A percentile compares a stretch with the other conserved stretches of the same genome.
Evolutionary conservation across 1,140 invertebrate genomes (phyloP).

Genomic region (Zophobas atratus): DNA sequence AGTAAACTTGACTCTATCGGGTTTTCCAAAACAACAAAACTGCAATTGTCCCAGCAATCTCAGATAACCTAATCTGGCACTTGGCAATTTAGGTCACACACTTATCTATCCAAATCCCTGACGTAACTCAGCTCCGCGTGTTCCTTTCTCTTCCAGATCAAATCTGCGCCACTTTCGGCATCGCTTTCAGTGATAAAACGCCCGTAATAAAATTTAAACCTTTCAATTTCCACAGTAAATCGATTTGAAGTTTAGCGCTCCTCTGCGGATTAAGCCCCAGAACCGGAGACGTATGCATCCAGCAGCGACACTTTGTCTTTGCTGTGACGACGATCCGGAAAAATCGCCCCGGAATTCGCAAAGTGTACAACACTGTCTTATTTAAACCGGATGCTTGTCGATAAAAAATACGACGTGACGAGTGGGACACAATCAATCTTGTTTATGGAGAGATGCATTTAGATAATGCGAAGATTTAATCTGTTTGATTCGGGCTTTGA

Average conservation of each 20-base stretch:
- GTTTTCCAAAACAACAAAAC: too few relatives aligned
- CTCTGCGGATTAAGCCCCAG: background rate
- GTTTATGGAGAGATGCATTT: background rate
- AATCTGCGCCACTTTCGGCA: background rate
- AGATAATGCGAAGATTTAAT: background rate
- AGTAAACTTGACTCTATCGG: too few relatives aligned
- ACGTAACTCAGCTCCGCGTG: too few relatives aligned
- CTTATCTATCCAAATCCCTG: too few relatives aligned
- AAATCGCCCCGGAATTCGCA: too few relatives aligned
- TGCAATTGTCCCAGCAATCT: too few relatives aligned
- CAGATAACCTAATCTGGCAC: too few relatives aligned
- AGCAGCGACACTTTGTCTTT: too few relatives aligned
- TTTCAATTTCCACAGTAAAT: conserved; percentile 51
- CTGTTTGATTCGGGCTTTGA: too few relatives aligned
- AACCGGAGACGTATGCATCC: background rate
- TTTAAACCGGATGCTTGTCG: background rate
- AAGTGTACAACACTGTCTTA: background rate
- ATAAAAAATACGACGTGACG: background rate
- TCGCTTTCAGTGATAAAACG: conserved; percentile 45
- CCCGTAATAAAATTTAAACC: conserved; percentile 49
- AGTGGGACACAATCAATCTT: background rate
- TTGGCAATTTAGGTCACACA: too few relatives aligned
- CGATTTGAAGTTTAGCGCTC: conserved; percentile 43
- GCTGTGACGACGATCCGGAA: too few relatives aligned
- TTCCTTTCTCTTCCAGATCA: background rate